Percentiles rank a stretch among this genome's conserved stretches.
Conservation (phyloP, 2,888 invertebrate species). For the Phaonia tiefii region DNA sequence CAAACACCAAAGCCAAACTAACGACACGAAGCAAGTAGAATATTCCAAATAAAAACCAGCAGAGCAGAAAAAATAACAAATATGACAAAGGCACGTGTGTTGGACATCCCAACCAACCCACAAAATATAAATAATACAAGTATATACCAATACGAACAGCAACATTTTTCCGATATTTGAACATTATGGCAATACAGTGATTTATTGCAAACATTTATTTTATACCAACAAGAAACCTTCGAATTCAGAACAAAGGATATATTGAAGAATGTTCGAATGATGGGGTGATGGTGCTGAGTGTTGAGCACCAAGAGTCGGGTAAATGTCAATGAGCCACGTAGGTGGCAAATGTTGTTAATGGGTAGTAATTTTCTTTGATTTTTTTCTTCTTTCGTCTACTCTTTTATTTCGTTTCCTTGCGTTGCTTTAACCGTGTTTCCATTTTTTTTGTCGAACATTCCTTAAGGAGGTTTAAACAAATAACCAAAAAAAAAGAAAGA, state of each 20-base stretch:
- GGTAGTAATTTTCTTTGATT: conserved; percentile 59
- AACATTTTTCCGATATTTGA: conserved; percentile 52
- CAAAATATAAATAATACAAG: conserved; percentile 24
- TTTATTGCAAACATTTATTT: conserved; percentile 66
- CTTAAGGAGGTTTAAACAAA: conserved; percentile 44
- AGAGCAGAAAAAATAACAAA: neutral
- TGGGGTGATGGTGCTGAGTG: neutral
- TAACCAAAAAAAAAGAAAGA: conserved; percentile 6
- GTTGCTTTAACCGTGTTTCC: neutral
- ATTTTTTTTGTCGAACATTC: neutral
- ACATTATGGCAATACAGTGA: conserved; percentile 63
- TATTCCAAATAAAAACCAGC: too few relatives aligned
- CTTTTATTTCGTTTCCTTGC: neutral
- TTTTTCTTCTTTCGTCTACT: conserved; percentile 20
- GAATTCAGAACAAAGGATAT: neutral
- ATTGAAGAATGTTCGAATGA: conserved; percentile 8
- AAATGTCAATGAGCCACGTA: conserved; percentile 58
- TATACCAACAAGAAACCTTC: conserved; percentile 17
- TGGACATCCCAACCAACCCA: conserved; percentile 9
- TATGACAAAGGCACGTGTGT: conserved; percentile 31
- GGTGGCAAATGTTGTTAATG: conserved; percentile 64
- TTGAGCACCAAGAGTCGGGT: neutral
- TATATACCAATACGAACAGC: conserved; percentile 32
- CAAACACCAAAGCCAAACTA: neutral
- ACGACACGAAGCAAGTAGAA: neutral